Evolutionary conservation across 2,888 invertebrate genomes (phyloP).

Genomic region (Hipparchia sbordonii): DNA sequence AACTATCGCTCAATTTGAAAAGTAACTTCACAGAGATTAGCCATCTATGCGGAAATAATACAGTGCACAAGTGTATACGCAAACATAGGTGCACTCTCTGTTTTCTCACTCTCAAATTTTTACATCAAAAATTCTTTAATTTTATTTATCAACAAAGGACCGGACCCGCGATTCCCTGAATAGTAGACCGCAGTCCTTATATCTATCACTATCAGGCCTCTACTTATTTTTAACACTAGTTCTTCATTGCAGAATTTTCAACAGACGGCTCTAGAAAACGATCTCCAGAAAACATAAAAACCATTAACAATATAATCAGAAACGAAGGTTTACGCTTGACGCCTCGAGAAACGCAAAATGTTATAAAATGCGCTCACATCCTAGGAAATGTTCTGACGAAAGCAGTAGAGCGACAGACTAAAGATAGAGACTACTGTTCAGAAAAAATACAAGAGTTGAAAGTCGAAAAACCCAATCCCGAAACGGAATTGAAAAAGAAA

Average conservation of each 20-base stretch:
- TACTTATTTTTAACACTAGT: neutral
- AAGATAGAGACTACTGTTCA: constrained; percentile 45
- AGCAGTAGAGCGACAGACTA: constrained; percentile 65
- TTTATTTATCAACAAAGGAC: too few relatives aligned
- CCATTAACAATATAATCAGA: constrained; percentile 61
- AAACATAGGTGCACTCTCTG: too few relatives aligned
- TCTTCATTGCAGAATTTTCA: constrained; percentile 56
- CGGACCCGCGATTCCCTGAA: too few relatives aligned
- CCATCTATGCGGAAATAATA: too few relatives aligned
- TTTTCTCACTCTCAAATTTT: too few relatives aligned
- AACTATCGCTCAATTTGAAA: too few relatives aligned
- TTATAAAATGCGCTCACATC: constrained; percentile 73
- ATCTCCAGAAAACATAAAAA: constrained; percentile 61
- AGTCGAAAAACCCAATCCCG: constrained; percentile 39
- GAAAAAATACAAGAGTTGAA: constrained; percentile 48
- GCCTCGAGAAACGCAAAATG: constrained; percentile 68
- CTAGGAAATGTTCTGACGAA: constrained; percentile 65
- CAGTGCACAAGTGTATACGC: too few relatives aligned
- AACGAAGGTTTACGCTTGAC: constrained; percentile 68
- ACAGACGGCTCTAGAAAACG: constrained; percentile 58
- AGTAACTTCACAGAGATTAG: too few relatives aligned
- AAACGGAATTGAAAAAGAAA: constrained; percentile 56
- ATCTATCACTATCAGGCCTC: too few relatives aligned
- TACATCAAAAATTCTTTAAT: too few relatives aligned
- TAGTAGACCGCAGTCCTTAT: too few relatives aligned